Evolutionary conservation across 2,113 vertebrate species (phyloP), one percentile per base, ranked within the genome.

Genomic region (Ammodytes marinus): DNA sequence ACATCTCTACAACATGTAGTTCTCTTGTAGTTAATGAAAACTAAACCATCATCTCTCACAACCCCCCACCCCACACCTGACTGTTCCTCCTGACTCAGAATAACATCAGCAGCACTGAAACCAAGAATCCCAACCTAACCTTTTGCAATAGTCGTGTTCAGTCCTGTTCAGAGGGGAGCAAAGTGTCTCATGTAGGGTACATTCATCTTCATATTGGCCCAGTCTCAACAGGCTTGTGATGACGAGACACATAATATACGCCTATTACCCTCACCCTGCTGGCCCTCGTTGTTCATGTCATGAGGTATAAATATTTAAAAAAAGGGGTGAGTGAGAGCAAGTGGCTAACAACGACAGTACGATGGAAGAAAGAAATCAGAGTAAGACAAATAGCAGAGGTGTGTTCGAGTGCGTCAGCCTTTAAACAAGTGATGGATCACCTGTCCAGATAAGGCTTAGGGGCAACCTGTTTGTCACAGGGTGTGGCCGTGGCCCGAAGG

Each of bases 391-490:
- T 37, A 40, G 17, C 53, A 27, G 6, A 46, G 37, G 40, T 10
- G 64, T 37, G 55, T 43, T 37, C 37, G 17, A 49, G 9, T 58
- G 42, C 6, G 49, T 66, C 49, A 45, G 17, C 50, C 12, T 54
- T 27, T 12, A 27, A 27, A 50, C 37, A 45, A 27, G 70, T 54
- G 60, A 82, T 63, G 50, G 74, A 82, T 90, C 66, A 63, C 40
- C 58, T 61, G 4, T 77, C 39, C 65, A 70, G 83, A 80, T 82
- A 88, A 80, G 64, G 43, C 50, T 79, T 8, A 39, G n/a, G 27
- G 64, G 42, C 45, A 43, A 79, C 70, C 65, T 74, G 77, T 70
- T 86, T 76, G 75, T 84, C 60, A 60, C 27, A 79, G 57, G 80
- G 84, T 81, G 82, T 3, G 68, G 47, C 61, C 49, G 45, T 17